Conservation (phyloP, 1,140 invertebrate species). For the Neodiprion virginianus region DNA sequence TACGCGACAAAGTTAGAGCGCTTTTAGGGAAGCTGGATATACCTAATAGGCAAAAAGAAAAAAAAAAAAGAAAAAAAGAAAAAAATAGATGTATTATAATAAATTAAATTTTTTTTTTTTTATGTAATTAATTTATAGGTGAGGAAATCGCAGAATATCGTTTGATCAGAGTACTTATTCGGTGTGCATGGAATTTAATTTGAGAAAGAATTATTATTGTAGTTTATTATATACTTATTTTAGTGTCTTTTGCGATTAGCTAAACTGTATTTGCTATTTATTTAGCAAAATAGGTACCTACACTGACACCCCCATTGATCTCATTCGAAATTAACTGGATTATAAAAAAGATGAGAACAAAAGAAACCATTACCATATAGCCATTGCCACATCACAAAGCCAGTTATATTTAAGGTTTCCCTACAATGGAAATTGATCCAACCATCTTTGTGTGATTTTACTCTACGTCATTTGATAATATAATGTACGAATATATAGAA, state of each 20-base stretch:
- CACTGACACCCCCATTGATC: neutral
- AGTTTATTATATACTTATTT: neutral
- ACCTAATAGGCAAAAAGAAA: conserved; percentile 40
- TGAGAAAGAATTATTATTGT: neutral
- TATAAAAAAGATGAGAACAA: neutral
- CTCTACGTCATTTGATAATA: neutral
- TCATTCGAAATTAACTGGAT: neutral
- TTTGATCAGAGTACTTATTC: conserved; percentile 46
- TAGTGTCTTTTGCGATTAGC: conserved; percentile 8
- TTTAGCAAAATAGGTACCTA: conserved; percentile 4
- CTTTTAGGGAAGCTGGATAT: conserved; percentile 51
- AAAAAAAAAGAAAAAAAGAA: neutral
- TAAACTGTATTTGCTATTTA: conserved; percentile 15
- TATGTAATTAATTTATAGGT: conserved; percentile 60
- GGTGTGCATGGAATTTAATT: conserved; percentile 29
- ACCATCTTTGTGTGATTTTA: conserved; percentile 7
- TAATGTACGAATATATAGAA: neutral
- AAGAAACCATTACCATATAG: neutral
- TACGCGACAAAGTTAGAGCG: conserved; percentile 35
- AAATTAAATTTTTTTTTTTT: conserved; percentile 56
- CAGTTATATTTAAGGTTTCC: neutral
- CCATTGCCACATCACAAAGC: neutral
- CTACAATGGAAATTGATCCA: neutral
- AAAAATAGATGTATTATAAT: conserved; percentile 57
- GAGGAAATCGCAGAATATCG: conserved; percentile 35